Percentiles rank a stretch among this genome's conserved stretches.
These are phyloP conservation scores for Crocuta crocuta DNA, from an alignment of 2,113 vertebrate species.

Conservation along the genomic window DNA sequence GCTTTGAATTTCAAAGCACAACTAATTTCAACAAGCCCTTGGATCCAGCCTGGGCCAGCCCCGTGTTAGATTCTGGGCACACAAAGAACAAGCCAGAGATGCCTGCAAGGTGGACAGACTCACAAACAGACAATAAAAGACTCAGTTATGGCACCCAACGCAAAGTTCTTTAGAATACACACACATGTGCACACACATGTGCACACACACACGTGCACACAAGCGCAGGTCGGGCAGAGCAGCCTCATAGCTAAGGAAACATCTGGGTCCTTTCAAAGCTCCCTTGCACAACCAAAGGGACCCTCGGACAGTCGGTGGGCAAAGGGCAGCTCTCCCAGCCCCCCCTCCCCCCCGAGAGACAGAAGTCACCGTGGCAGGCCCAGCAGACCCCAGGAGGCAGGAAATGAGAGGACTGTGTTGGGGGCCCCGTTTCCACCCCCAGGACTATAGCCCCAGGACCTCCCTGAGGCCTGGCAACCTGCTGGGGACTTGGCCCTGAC, in stretches of 20 bases:
- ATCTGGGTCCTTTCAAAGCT: background rate
- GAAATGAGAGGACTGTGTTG: too few species aligned
- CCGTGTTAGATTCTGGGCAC: background rate
- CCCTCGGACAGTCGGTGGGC: too few species aligned
- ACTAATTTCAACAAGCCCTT: background rate
- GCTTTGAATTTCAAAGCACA: background rate
- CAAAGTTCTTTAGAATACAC: background rate
- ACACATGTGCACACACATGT: background rate
- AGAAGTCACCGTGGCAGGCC: background rate
- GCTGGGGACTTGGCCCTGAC: background rate
- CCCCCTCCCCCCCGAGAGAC: rapidly evolving
- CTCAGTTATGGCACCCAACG: rapidly evolving
- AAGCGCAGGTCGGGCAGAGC: rapidly evolving
- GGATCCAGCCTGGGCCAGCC: background rate
- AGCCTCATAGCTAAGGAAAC: too few species aligned
- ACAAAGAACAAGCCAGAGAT: too few species aligned
- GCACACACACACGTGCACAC: background rate
- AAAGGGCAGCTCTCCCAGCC: background rate
- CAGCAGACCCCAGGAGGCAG: background rate
- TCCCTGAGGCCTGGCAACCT: rapidly evolving
- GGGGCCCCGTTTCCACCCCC: background rate
- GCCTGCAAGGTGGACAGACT: background rate
- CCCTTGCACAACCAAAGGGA: background rate
- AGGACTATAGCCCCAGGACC: background rate
- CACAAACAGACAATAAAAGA: background rate